A percentile compares a stretch with the other conserved stretches of the same genome.
These are phyloP conservation scores for Brachionus angularis DNA, from an alignment of 1,140 invertebrate genomes.

Conservation along the genomic window DNA sequence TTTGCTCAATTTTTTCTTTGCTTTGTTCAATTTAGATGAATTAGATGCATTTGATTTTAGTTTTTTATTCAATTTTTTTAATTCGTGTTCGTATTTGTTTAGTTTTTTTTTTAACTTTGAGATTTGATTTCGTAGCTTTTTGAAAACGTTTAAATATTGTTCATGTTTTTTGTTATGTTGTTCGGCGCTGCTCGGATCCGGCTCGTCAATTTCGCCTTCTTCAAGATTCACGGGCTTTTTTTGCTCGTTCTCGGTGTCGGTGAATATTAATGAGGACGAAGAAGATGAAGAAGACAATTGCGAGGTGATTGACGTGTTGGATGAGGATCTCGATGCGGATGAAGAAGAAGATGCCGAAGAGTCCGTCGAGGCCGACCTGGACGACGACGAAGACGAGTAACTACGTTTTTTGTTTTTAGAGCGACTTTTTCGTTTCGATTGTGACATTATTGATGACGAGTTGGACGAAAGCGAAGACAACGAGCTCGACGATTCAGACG, in stretches of 20 bases:
- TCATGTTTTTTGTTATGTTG: neutral
- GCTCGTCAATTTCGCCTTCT: constrained; percentile 31
- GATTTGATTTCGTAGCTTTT: neutral
- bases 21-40: neutral
- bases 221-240: neutral
- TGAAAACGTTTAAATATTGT: neutral
- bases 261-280: neutral
- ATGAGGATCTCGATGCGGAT: too few relatives aligned
- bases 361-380: too few relatives aligned
- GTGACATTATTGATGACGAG: too few relatives aligned
- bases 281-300: too few relatives aligned
- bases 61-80: constrained; percentile 7
- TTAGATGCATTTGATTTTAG: neutral
- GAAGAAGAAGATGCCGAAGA: too few relatives aligned
- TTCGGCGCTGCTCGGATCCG: neutral
- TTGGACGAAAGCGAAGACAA: neutral
- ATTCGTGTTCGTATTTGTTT: neutral
- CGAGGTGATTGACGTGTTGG: too few relatives aligned
- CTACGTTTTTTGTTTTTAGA: too few relatives aligned
- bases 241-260: neutral
- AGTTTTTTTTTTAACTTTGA: constrained; percentile 20
- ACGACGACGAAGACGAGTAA: too few relatives aligned
- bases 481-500: neutral
- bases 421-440: too few relatives aligned
- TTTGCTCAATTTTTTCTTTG: constrained; percentile 15